Base-by-base conservation (phyloP, 2,888 invertebrate species). In the Cremastobaeus sp. region DNA sequence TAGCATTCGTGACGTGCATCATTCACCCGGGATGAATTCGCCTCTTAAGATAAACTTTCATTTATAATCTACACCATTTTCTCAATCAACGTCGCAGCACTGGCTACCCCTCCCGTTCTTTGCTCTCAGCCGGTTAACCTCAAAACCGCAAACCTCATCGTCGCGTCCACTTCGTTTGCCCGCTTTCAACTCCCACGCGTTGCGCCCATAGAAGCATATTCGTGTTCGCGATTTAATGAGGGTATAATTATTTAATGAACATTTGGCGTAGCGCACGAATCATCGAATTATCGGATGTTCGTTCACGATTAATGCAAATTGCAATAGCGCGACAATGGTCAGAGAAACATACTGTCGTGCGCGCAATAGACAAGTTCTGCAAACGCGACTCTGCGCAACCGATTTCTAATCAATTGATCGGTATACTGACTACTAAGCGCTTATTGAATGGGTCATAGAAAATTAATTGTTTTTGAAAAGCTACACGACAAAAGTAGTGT, bases 91-190 rank as follows among this genome's bases (percentile, higher is more conserved):
- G n/a, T 54, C 15, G 25, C 25, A 35, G 34, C 17, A 37, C 21
- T 21, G 34, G 18, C 11, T n/a, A 20, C 79, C 78, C 75, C 79
- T 78, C 76, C 79, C 37, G 30, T 25, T 12, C 3, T 2, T 6
- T 17, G 9, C 20, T 64, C 60, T 41, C 66, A 60, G 37, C 74
- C 75, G 79, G 79, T 81, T 79, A 76, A 78, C 83, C 83, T 74
- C 83, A 79, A 82, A 82, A 74, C 83, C 80, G 72, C 79, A 77
- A 68, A 70, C 68, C 74, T 65, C 74, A 69, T 54, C 77, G 76
- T 50, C 62, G 64, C 75, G 54, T 59, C 65, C 68, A 55, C 47
- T 70, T 50, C 52, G 55, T 64, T 71, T 50, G 75, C 54, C 71
- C 66, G 69, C 52, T 64, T 64, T 57, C 65, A 74, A 71, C 50